Evolutionary conservation across 2,888 invertebrate species (phyloP).

Genomic region (Andrena bucephala): DNA sequence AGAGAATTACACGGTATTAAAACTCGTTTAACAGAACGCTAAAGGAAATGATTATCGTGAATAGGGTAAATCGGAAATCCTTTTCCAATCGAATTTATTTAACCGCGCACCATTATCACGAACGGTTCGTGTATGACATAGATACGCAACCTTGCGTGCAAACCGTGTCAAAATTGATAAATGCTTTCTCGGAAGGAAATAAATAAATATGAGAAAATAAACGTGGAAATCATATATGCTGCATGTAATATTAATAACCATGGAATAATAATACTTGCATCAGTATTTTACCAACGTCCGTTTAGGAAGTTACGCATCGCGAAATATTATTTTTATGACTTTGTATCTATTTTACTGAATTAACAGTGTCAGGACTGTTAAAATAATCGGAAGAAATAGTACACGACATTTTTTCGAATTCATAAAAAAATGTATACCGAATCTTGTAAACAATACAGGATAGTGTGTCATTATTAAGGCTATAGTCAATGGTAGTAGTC

Average conservation of each 20-base stretch:
- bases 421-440: too few species aligned
- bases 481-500: constrained; percentile 48
- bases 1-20: neutral
- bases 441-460: neutral
- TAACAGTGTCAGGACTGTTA: neutral
- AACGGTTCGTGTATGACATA: neutral
- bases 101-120: constrained; percentile 1
- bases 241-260: neutral
- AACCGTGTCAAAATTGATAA: neutral
- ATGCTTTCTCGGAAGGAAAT: neutral
- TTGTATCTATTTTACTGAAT: constrained; percentile 13
- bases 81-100: constrained; percentile 19
- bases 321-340: neutral
- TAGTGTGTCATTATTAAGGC: constrained; percentile 15
- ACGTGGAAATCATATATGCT: neutral
- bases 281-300: too few species aligned
- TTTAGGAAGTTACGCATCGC: too few species aligned
- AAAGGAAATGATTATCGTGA: neutral
- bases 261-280: neutral
- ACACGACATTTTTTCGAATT: constrained; percentile 12
- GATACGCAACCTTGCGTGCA: neutral
- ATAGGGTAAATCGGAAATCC: neutral
- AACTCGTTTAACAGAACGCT: neutral
- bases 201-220: neutral
- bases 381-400: constrained; percentile 7